phyloP scores from a whole-genome alignment of 1,140 invertebrate genomes.

The Anoplolepis gracilipes region DNA sequence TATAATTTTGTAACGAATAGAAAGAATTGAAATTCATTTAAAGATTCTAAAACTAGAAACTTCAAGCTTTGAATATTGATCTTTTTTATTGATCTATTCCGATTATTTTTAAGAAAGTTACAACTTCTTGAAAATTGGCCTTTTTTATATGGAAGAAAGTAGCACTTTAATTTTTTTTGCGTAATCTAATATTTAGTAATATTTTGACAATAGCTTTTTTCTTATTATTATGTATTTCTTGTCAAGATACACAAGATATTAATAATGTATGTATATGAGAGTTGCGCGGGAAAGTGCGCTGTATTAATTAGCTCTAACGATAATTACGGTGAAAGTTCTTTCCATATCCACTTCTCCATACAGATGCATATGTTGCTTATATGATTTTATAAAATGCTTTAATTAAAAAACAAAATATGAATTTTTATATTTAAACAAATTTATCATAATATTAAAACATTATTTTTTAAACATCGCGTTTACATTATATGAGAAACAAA shows the following conservation, averaged over 20 bases:
- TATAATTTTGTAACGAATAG: too few species aligned
- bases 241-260: not conserved
- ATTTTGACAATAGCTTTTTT: not conserved
- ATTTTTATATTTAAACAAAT: slow-evolving; percentile 28
- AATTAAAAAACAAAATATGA: not conserved
- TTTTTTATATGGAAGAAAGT: too few species aligned
- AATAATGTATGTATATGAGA: not conserved
- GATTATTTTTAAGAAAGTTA: too few species aligned
- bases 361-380: not conserved
- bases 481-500: not conserved
- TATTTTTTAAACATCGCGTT: not conserved
- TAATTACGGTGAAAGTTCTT: slow-evolving; percentile 67
- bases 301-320: not conserved
- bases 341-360: not conserved
- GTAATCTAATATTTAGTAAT: too few species aligned
- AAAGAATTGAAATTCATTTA: too few species aligned
- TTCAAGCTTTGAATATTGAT: too few species aligned
- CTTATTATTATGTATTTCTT: not conserved
- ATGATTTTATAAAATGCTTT: not conserved
- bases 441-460: slow-evolving; percentile 19
- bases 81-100: too few species aligned
- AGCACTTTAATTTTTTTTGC: too few species aligned
- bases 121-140: too few species aligned
- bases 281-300: not conserved
- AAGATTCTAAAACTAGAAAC: too few species aligned